phyloP scores from a whole-genome alignment of 2,888 invertebrate genomes.

The Phania funesta region DNA sequence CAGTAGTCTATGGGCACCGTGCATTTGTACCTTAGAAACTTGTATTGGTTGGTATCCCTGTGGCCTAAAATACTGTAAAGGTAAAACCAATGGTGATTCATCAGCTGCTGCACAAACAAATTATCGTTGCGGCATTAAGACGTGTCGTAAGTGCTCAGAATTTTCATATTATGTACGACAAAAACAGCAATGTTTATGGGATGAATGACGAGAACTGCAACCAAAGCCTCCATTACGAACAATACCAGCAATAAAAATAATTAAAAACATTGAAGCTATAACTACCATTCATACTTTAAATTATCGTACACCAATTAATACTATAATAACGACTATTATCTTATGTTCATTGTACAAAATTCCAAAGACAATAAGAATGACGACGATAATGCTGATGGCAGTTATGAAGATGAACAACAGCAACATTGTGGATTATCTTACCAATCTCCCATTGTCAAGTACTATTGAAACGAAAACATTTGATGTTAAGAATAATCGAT shows the following conservation, averaged over 20 bases:
- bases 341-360: constrained; percentile 63
- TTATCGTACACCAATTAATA: constrained; percentile 40
- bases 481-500: constrained; percentile 23
- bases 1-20: constrained; percentile 86
- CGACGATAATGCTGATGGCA: constrained; percentile 9
- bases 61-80: constrained; percentile 96
- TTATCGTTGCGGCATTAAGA: constrained; percentile 97
- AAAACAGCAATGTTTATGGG: constrained; percentile 91
- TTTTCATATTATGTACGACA: constrained; percentile 92
- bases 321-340: constrained; percentile 36
- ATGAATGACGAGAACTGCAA: constrained; percentile 84
- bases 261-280: neutral
- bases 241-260: constrained; percentile 53
- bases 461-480: constrained; percentile 6
- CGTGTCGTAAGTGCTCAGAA: constrained; percentile 93
- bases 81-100: constrained; percentile 83
- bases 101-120: constrained; percentile 81
- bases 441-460: constrained; percentile 28
- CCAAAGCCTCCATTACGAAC: constrained; percentile 45
- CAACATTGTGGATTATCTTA: constrained; percentile 5
- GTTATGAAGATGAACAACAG: constrained; percentile 16
- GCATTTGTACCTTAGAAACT: constrained; percentile 91
- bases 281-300: constrained; percentile 13
- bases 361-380: constrained; percentile 58
- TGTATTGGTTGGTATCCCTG: constrained; percentile 98